phyloP scores from a whole-genome alignment of 2,888 invertebrate species.

The Ditylenchus weischeri region DNA sequence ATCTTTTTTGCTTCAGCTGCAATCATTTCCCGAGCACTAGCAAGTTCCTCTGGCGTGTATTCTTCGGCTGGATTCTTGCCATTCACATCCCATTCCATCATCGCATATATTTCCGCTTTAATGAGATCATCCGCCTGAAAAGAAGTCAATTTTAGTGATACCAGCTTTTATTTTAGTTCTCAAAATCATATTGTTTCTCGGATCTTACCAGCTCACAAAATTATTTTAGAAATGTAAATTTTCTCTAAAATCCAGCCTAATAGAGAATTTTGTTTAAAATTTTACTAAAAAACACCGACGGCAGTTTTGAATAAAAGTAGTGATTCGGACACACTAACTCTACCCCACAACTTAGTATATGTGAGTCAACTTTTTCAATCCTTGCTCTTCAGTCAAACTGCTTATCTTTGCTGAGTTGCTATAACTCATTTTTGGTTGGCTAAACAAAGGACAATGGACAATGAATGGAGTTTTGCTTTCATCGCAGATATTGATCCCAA shows the following conservation, averaged over 20 bases:
- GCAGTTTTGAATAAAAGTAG: too few relatives aligned
- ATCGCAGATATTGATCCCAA: too few relatives aligned
- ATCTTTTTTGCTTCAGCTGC: conserved; percentile 24
- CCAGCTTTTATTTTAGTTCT: neutral
- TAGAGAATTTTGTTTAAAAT: too few relatives aligned
- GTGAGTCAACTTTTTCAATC: too few relatives aligned
- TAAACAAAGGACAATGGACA: neutral
- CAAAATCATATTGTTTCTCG: too few relatives aligned
- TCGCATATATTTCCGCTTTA: conserved; percentile 62
- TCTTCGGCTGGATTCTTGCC: conserved; percentile 39
- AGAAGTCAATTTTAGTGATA: conserved; percentile 6
- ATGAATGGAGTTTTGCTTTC: neutral
- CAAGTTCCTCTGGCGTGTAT: conserved; percentile 41
- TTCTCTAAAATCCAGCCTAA: neutral
- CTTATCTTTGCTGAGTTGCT: too few relatives aligned
- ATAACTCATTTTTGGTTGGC: neutral
- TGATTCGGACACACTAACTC: too few relatives aligned
- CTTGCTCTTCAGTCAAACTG: too few relatives aligned
- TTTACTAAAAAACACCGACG: too few relatives aligned
- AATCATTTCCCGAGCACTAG: conserved; percentile 37
- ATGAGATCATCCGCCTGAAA: conserved; percentile 54
- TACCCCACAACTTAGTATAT: too few relatives aligned
- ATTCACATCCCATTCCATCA: conserved; percentile 54
- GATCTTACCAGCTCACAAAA: neutral
- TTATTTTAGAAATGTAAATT: neutral